Conservation (phyloP, 2,113 vertebrate species). For the Barnardius zonarius region DNA sequence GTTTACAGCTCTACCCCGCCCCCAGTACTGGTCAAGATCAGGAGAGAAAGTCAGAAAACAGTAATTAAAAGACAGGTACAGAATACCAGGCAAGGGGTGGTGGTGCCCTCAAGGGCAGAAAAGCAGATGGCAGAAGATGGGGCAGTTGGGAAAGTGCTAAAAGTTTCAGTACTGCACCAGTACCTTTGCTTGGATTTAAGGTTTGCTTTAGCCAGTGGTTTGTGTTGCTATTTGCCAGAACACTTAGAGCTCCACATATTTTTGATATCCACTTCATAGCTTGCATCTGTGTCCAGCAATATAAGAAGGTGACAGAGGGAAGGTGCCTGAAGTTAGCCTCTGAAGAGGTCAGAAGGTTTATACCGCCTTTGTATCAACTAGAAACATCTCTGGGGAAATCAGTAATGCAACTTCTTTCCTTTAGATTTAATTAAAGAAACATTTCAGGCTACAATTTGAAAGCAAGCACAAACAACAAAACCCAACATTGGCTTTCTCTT, state of each 20-base stretch:
- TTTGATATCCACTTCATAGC: not conserved
- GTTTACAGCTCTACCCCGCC: not conserved
- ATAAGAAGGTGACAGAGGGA: not conserved
- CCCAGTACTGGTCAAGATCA: not conserved
- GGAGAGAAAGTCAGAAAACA: not conserved
- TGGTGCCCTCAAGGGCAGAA: not conserved
- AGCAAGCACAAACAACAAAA: not conserved
- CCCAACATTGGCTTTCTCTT: not conserved
- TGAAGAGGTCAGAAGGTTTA: conserved; percentile 3
- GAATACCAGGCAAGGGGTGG: not conserved
- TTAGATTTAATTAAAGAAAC: conserved; percentile 48
- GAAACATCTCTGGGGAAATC: not conserved
- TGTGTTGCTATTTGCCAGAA: not conserved
- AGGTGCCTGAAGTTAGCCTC: not conserved
- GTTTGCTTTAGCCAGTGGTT: not conserved
- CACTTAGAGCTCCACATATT: not conserved
- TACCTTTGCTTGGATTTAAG: not conserved
- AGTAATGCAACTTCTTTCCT: conserved; percentile 6
- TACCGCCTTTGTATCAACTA: not conserved
- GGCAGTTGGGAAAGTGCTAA: not conserved
- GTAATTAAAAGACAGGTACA: not conserved
- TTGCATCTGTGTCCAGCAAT: not conserved
- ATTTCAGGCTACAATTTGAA: conserved; percentile 18
- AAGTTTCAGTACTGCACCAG: not conserved
- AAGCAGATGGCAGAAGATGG: not conserved